Evolutionary conservation across 2,888 invertebrate species (phyloP), one percentile per base, ranked within the genome.

Genomic region (Theretra japonica): DNA sequence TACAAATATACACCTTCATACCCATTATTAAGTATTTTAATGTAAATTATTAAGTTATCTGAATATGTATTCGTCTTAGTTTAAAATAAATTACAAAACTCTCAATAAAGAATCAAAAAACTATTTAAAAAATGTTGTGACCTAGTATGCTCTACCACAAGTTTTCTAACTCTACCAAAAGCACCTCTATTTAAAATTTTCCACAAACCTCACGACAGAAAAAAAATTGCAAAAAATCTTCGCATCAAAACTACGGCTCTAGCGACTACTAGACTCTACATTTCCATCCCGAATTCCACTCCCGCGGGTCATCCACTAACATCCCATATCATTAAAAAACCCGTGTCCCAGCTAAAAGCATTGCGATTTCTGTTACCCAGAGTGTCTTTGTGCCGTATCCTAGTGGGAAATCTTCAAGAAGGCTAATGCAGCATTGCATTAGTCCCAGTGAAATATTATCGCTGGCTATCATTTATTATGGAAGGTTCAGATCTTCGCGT

Each of bases 351-450:
- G 57, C 58, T 58, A 58, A 58, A 58, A 58, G 58, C 58, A 58
- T 58, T 58, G 58, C 58, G 15, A 58, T 25, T 53, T 4, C 48
- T 41, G 41, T 23, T 65, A 41, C 48, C 62, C 62, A 4, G 65
- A 65, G 48, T 62, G 62, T 65, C 65, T 65, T 65, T 65, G 65
- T 65, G 23, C 2, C 6, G 65, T 41, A 65, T 48, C 48, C 75
- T 72, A 53, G 25, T 41, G 75, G 73, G 75, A 75, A 75, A 75
- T 75, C 75, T 75, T 23, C 15, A 69, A 70, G 41, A 48, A 65
- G 65, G 73, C 70, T 73, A 75, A 73, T 75, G 72, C 72, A 73
- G 71, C 71, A 69, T 69, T 73, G 72, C 71, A 69, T 28, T 57
- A 59, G 71, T 58, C 48, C 48, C 65, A 65, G 17, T 65, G 65